Evolutionary conservation across 2,888 invertebrate species (phyloP).

Genomic region (Halocaridina rubra): DNA sequence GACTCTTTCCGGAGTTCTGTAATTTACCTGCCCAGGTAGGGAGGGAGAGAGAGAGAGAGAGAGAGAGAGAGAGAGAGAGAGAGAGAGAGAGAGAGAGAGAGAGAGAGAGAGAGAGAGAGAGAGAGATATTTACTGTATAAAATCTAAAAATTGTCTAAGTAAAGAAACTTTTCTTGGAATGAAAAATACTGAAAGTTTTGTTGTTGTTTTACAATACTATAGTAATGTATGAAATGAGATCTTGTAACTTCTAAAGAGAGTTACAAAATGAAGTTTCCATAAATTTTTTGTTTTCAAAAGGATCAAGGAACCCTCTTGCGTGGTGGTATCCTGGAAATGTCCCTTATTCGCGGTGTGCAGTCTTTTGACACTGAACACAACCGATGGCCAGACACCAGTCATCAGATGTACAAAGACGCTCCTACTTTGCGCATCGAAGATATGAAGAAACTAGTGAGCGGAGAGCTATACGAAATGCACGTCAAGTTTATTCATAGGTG

Average conservation of each 20-base stretch:
- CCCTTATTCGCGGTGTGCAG: conserved; percentile 69
- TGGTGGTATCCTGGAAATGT: conserved; percentile 70
- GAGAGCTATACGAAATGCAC: conserved; percentile 68
- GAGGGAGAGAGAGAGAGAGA: neutral
- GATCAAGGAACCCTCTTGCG: conserved; percentile 67
- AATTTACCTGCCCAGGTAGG: conserved; percentile 65
- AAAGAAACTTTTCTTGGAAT: too few species aligned
- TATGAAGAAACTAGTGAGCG: conserved; percentile 66
- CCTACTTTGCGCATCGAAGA: conserved; percentile 66
- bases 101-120: neutral
- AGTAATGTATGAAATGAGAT: too few species aligned
- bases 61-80: neutral
- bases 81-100: neutral
- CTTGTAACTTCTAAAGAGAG: too few species aligned
- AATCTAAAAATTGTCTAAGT: too few species aligned
- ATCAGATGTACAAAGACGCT: conserved; percentile 65
- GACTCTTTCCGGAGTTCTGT: conserved; percentile 66
- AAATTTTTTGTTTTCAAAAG: too few species aligned
- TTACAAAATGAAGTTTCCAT: too few species aligned
- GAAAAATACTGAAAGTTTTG: too few species aligned
- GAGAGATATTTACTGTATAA: too few species aligned
- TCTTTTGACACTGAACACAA: conserved; percentile 67
- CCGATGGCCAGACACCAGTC: conserved; percentile 65
- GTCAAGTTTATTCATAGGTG: conserved; percentile 67
- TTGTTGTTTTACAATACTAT: too few species aligned